These are phyloP conservation scores for Lepidocolaptes lacrymiger DNA, from an alignment of 2,797 vertebrate species.

Conservation along the genomic window DNA sequence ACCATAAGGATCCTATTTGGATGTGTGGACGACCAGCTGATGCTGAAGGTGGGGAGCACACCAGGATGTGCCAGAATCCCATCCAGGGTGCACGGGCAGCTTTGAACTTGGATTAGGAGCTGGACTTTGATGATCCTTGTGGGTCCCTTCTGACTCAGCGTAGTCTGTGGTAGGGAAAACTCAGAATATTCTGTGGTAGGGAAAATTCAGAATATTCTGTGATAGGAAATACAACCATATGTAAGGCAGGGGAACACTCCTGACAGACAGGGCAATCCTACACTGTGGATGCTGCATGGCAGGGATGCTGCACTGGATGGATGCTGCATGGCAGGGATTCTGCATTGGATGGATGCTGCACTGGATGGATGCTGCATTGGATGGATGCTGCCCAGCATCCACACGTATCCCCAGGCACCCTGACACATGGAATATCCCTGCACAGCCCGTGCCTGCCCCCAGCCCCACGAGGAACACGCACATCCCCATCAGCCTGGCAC, in stretches of 20 bases:
- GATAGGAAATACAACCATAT: not conserved
- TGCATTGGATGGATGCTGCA: not conserved
- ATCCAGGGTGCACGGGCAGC: accelerated
- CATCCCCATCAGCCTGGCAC: not conserved
- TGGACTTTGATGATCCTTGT: not conserved
- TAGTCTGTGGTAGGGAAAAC: not conserved
- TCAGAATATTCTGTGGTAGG: too few relatives aligned
- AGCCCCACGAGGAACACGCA: not conserved
- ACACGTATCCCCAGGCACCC: too few relatives aligned
- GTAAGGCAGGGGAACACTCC: not conserved
- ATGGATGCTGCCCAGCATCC: not conserved
- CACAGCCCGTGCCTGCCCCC: too few relatives aligned
- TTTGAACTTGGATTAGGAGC: not conserved
- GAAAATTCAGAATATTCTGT: too few relatives aligned
- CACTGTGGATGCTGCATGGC: not conserved
- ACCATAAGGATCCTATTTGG: not conserved
- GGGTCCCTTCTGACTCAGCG: not conserved
- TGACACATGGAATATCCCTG: too few relatives aligned
- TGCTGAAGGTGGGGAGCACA: not conserved
- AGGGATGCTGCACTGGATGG: not conserved
- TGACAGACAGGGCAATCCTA: not conserved
- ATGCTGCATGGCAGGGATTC: too few relatives aligned
- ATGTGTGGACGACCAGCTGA: accelerated
- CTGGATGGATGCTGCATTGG: not conserved
- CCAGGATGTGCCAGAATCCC: accelerated